Evolutionary conservation across 2,888 invertebrate species (phyloP), one percentile per base, ranked within the genome.

Genomic region (Drosophila merina): DNA sequence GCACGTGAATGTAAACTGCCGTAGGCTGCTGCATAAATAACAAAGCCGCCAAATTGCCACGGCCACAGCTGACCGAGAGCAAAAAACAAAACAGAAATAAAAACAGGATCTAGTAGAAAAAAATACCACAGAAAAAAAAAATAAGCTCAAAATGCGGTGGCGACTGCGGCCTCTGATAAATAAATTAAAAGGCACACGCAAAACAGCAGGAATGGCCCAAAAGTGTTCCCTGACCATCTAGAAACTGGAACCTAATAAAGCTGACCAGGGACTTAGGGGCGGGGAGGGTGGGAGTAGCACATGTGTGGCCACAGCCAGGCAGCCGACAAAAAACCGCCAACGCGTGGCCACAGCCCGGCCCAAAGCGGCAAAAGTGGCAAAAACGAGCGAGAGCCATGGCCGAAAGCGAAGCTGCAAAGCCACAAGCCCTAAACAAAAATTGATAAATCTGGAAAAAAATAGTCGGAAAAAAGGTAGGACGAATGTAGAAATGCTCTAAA

Each of bases 111-210:
- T 8, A 28, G 28, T 28, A 28, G 28, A 25, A 25, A 57, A 57
- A 20, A 45, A 31, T 28, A 36, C 10, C 10, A 59, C 12, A 6
- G 44, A 9, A n/a, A 25, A 2, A 36, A n/a, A 28, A 57, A 58
- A 50, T 28, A 20, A 7, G 6, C 26, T 45, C 20, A 12, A 48
- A 68, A 42, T 59, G 70, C 59, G 57, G 71, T 56, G 68, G 36
- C 59, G 55, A 51, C 55, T 55, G 60, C 55, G 49, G 58, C 69
- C 58, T 36, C 45, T 59, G 68, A 86, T 83, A 83, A 83, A 83
- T 83, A 83, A 86, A 82, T 86, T 82, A 82, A 82, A 86, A 82
- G 76, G 84, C 82, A 63, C 86, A 86, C 86, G 86, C 86, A 72
- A 76, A 84, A 73, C 82, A 76, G 74, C 74, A 66, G 74, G 75